Evolutionary conservation across 2,113 vertebrate species (phyloP), one percentile per base, ranked within the genome.

Genomic region (Caloenas nicobarica): DNA sequence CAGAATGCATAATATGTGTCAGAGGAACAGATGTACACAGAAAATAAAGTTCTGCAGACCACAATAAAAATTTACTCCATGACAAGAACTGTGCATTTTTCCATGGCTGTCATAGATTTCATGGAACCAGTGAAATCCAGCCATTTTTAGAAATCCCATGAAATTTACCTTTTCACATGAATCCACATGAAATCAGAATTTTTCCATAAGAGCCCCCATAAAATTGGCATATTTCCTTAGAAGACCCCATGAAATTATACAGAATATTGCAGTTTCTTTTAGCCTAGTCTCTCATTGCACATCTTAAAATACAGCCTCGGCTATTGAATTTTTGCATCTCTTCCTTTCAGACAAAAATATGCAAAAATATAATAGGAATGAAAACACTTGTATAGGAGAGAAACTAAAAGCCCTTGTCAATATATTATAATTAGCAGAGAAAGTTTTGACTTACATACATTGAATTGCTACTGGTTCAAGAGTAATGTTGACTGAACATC

Each of bases 121-220:
- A 97, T 81, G 91, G 95, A 96, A 96, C 84, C 91, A 82, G 82
- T 89, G 81, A 97, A 97, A 98, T 95, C 88, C 95, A 95, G 74
- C 70, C 95, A 97, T 96, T 98, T 97, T 96, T 94, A 97, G 93
- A 97, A 98, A 96, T 96, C 88, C 93, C 94, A 97, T 97, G 90
- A 98, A 98, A 98, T 98, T 94, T 96, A 97, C 88, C 94, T 98
- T 98, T 97, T 97, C 93, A 97, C 92, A 95, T 84, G 70, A 97
- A 97, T 97, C 94, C 96, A 97, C 85, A 96, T 95, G 92, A 98
- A 98, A 98, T 97, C 85, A 95, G 93, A 92, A 96, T 97, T 97
- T 95, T 97, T 96, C 86, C 62, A 68, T 92, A 95, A 60, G 72
- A 97, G 81, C 70, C 78, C 38, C 90, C 96, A 97, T 96, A 98